phyloP scores from a whole-genome alignment of 2,113 vertebrate species.

The Daubentonia madagascariensis region DNA sequence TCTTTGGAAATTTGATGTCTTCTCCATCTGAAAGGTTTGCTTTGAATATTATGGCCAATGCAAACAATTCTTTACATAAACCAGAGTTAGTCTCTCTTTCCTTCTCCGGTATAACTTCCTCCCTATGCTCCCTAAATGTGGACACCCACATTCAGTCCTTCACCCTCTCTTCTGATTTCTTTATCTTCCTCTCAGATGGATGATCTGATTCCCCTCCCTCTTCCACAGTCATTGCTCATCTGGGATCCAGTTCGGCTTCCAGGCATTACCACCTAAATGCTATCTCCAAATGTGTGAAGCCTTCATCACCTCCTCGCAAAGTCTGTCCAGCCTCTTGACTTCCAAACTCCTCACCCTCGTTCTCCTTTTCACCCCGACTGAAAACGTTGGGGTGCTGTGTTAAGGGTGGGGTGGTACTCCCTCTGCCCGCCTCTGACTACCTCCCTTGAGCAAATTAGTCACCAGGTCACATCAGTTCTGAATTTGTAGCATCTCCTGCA shows the following conservation, averaged over 20 bases:
- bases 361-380: background rate
- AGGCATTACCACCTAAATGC: background rate
- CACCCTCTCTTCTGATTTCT: background rate
- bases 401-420: background rate
- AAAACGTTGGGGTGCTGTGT: background rate
- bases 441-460: background rate
- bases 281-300: background rate
- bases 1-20: background rate
- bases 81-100: background rate
- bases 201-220: background rate
- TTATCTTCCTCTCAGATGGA: background rate
- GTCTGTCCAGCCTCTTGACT: background rate
- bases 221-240: background rate
- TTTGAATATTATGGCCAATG: background rate
- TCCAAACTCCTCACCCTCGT: background rate
- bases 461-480: background rate
- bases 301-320: background rate
- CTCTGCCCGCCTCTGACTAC: background rate
- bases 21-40: conserved; percentile 9
- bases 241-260: background rate
- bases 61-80: background rate
- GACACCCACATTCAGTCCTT: background rate
- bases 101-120: background rate
- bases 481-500: background rate
- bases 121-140: background rate